Conservation (phyloP, 2,113 vertebrate species). For the Bujurquina vittata region DNA sequence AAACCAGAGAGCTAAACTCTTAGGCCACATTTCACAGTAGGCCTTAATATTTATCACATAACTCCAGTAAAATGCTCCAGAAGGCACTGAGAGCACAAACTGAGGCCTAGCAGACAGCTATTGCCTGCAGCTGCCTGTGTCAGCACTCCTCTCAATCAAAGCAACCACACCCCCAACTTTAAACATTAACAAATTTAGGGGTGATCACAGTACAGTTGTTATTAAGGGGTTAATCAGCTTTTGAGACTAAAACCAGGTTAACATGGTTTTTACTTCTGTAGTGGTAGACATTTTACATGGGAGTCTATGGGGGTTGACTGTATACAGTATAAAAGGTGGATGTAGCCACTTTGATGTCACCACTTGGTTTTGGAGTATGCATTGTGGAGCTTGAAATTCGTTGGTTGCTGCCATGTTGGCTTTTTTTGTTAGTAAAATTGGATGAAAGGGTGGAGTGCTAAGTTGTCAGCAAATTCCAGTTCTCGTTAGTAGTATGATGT, state of each 20-base stretch:
- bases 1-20: background rate
- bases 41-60: background rate
- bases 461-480: background rate
- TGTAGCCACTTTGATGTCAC: background rate
- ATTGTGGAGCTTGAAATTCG: background rate
- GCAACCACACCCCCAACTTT: background rate
- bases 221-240: background rate
- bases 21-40: background rate
- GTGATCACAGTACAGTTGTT: background rate
- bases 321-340: background rate
- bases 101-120: background rate
- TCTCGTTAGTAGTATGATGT: background rate
- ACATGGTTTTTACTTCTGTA: background rate
- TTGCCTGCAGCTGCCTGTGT: background rate
- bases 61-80: background rate
- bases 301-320: background rate
- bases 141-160: background rate
- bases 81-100: background rate
- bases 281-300: background rate
- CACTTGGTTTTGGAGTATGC: background rate
- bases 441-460: background rate
- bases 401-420: background rate
- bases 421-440: background rate
- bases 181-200: background rate
- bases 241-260: background rate